Evolutionary conservation across 2,797 vertebrate species (phyloP).

Genomic region (Lutjanus campechanus): DNA sequence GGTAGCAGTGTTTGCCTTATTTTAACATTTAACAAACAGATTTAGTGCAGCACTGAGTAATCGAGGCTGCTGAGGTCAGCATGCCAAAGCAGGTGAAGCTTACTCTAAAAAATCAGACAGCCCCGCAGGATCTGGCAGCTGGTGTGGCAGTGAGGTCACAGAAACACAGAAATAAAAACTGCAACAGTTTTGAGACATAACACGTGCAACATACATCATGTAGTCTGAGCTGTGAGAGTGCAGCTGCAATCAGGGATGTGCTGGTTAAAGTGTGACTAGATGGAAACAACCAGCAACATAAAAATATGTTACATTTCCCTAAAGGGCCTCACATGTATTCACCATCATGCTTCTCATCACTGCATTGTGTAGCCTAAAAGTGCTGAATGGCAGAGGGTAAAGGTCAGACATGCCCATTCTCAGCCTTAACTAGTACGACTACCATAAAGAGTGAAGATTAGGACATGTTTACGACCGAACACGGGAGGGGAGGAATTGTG

Average conservation of each 20-base stretch:
- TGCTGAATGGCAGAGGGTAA: constrained; percentile 40
- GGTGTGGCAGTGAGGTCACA: constrained; percentile 46
- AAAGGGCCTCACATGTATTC: constrained; percentile 21
- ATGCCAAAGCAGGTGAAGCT: constrained; percentile 58
- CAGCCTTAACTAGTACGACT: constrained; percentile 17
- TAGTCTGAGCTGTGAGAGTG: constrained; percentile 6
- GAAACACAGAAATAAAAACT: constrained; percentile 41
- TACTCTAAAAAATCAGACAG: constrained; percentile 37
- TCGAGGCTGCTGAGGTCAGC: constrained; percentile 61
- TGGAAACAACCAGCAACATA: constrained; percentile 6
- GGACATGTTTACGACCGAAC: constrained; percentile 66
- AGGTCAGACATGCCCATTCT: constrained; percentile 36
- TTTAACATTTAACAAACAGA: constrained; percentile 40
- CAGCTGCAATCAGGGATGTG: constrained; percentile 29
- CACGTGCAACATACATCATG: constrained; percentile 13
- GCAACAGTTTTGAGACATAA: constrained; percentile 18
- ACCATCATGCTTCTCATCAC: constrained; percentile 20
- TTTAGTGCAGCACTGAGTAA: constrained; percentile 54
- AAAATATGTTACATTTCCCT: constrained; percentile 10
- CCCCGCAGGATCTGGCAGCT: constrained; percentile 51
- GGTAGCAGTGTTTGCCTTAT: constrained; percentile 14
- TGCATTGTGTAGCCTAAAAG: constrained; percentile 34
- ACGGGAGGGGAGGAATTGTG: constrained; percentile 41
- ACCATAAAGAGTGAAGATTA: constrained; percentile 41
- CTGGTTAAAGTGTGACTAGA: constrained; percentile 19